Conservation (phyloP, 2,113 vertebrate genomes). For the Ursus arctos region DNA sequence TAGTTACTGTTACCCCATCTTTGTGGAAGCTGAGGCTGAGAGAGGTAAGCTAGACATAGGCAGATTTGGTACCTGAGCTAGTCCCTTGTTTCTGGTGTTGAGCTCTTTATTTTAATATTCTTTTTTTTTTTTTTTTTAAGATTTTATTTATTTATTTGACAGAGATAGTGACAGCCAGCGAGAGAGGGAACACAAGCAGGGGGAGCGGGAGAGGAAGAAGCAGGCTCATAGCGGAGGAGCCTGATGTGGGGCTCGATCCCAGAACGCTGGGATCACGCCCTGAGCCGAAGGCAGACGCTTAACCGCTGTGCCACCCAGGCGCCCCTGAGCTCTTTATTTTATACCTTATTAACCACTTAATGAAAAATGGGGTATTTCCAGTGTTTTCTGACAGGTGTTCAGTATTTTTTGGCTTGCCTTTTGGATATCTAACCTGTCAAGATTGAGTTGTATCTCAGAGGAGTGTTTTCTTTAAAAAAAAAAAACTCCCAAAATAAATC, state of each 20-base stretch:
- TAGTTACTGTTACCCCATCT: not conserved
- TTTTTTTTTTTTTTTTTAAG: too few relatives aligned
- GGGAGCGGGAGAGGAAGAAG: too few relatives aligned
- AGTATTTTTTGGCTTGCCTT: conserved; percentile 42
- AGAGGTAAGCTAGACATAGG: conserved; percentile 12
- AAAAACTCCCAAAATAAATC: not conserved
- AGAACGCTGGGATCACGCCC: too few relatives aligned
- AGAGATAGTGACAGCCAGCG: too few relatives aligned
- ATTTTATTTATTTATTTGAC: too few relatives aligned
- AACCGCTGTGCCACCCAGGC: too few relatives aligned
- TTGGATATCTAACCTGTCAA: conserved; percentile 36
- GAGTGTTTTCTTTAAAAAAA: conserved; percentile 14
- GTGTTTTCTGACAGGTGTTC: conserved; percentile 30
- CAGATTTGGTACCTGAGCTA: not conserved
- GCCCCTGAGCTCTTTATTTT: not conserved
- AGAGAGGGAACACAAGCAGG: too few relatives aligned
- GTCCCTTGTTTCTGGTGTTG: not conserved
- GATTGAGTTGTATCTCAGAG: conserved; percentile 18
- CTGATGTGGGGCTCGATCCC: too few relatives aligned
- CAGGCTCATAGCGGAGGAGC: too few relatives aligned
- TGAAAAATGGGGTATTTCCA: not conserved
- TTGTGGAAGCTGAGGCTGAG: conserved; percentile 5
- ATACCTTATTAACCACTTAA: not conserved
- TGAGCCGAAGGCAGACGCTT: too few relatives aligned
- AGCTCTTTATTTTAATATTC: conserved; percentile 7